Conservation (phyloP, 2,797 vertebrate genomes). For the Austrolebias charrua region DNA sequence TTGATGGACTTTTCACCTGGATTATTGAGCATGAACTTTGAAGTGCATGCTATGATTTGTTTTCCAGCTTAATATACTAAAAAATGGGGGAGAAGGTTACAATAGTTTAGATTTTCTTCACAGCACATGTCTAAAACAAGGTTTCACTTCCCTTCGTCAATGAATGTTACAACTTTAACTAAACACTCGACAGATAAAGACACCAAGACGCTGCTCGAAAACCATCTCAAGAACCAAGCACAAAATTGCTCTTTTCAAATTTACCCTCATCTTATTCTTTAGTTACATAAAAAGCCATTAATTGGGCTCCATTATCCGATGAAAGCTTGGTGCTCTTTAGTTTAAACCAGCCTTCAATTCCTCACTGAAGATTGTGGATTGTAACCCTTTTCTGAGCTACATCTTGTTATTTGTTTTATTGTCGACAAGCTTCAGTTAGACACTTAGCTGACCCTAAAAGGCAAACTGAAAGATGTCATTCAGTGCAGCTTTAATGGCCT, state of each 20-base stretch:
- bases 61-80: no score
- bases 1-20: no score
- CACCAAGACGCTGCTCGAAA: neutral
- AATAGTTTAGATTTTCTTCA: neutral
- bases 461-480: constrained; percentile 27
- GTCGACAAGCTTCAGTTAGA: constrained; percentile 26
- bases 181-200: neutral
- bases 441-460: constrained; percentile 12
- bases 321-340: constrained; percentile 26
- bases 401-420: constrained; percentile 14
- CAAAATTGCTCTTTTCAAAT: constrained; percentile 14
- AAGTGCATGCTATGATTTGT: no score
- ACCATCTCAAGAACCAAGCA: neutral
- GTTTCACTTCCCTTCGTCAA: neutral
- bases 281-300: constrained; percentile 38
- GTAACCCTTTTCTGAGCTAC: constrained; percentile 9
- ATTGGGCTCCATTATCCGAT: constrained; percentile 30
- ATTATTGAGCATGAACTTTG: no score
- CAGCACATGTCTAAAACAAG: no score
- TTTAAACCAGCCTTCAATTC: constrained; percentile 19
- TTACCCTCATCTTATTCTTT: constrained; percentile 10
- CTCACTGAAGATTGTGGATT: constrained; percentile 6
- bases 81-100: no score
- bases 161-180: neutral
- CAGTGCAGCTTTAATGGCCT: constrained; percentile 5